Evolutionary conservation across 2,888 invertebrate genomes (phyloP), one percentile per base, ranked within the genome.

Genomic region (Opisthograptis luteolata): DNA sequence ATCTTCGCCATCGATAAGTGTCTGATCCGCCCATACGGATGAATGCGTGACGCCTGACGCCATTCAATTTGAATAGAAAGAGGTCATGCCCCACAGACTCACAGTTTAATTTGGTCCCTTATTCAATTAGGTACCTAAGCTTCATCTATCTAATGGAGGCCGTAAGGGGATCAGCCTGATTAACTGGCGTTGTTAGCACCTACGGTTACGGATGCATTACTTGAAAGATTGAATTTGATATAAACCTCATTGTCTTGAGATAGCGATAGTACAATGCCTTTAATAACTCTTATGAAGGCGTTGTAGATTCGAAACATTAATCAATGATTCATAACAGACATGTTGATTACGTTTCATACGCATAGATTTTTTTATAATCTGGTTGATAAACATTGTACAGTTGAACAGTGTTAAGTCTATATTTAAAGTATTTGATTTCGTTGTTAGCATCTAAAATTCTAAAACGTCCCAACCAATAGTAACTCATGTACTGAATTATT

Each of bases 61-160:
- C 78, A 70, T 75, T 66, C 72, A 84, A 87, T 87, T 87, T 88
- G 87, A 88, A 88, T 88, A 87, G 86, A 87, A 88, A 88, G 84
- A 87, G 87, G 87, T 83, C 81, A 82, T 79, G 76, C 76, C 74
- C 65, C 73, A 54, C 58, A 55, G 57, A 51, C 36, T 59, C 59
- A 76, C 72, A 73, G 75, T 84, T 85, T 85, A 84, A 87, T 87
- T 87, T 81, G 80, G 84, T 80, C 87, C 87, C 87, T 86, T 76
- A 84, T 86, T 86, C 85, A 87, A 88, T 88, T 87, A 87, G 82
- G 83, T 77, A 74, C 77, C 77, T 81, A 78, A 82, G 79, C 80
- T 77, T 74, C 80, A 76, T 80, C 81, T 81, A 80, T 78, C 80
- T 85, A 84, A 86, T 84, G 79, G 81, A 79, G 82, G 80, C 81